A percentile compares a stretch with the other conserved stretches of the same genome.
phyloP scores from a whole-genome alignment of 2,797 vertebrate genomes.

The Pelodytes ibericus region DNA sequence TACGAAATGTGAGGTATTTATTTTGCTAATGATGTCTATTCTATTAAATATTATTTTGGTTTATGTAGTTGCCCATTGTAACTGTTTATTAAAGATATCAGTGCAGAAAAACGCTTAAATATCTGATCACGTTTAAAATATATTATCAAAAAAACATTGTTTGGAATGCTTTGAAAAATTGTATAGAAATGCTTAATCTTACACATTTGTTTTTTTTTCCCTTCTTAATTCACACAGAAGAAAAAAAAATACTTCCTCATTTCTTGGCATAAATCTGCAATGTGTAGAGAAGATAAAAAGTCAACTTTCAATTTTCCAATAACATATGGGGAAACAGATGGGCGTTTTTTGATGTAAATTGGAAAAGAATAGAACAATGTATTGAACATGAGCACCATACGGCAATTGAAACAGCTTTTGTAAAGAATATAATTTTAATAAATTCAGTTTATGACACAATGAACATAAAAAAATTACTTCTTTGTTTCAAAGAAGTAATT shows the following conservation, averaged over 20 bases:
- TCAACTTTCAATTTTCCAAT: slow-evolving; percentile 21
- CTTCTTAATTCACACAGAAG: background rate
- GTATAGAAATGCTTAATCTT: background rate
- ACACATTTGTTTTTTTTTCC: background rate
- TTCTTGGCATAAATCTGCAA: background rate
- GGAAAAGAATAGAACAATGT: slow-evolving; percentile 23
- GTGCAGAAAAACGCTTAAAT: too few relatives aligned
- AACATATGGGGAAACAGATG: slow-evolving; percentile 41
- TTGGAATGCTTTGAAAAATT: background rate
- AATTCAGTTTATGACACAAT: slow-evolving; percentile 7
- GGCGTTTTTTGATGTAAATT: slow-evolving; percentile 29
- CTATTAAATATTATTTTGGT: too few relatives aligned
- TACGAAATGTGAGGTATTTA: too few relatives aligned
- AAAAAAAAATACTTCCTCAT: background rate
- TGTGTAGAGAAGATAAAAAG: slow-evolving; percentile 7
- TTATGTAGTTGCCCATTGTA: too few relatives aligned
- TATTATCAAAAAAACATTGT: too few relatives aligned
- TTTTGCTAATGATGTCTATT: too few relatives aligned
- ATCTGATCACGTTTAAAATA: too few relatives aligned
- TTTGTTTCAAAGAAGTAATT: background rate
- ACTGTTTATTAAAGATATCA: too few relatives aligned
- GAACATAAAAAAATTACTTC: slow-evolving; percentile 5
- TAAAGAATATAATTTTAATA: slow-evolving; percentile 7
- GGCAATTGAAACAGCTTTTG: background rate
- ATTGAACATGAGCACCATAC: slow-evolving; percentile 19